Percentiles rank a stretch among this genome's conserved stretches.
phyloP scores from a whole-genome alignment of 2,888 invertebrate genomes.

The Micoletzkya japonica region DNA sequence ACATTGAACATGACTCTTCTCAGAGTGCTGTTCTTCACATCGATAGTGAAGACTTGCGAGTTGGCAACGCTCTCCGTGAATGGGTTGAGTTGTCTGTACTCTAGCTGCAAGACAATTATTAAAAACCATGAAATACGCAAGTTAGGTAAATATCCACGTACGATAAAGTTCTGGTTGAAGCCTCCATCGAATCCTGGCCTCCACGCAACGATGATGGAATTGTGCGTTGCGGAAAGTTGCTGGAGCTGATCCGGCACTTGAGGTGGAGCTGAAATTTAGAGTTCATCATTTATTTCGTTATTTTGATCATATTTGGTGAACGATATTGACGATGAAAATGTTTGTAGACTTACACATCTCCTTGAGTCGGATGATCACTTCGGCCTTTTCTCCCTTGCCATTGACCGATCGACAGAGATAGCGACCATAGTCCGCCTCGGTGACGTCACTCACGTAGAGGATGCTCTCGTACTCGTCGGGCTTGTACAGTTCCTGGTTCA shows the following conservation, averaged over 20 bases:
- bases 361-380: slow-evolving; percentile 48
- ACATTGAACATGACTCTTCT: too few species aligned
- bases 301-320: neutral
- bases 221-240: slow-evolving; percentile 39
- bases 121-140: neutral
- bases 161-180: slow-evolving; percentile 47
- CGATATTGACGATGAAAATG: neutral
- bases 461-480: slow-evolving; percentile 51
- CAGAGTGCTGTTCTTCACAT: slow-evolving; percentile 32
- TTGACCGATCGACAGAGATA: slow-evolving; percentile 83
- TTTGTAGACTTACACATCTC: slow-evolving; percentile 36
- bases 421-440: slow-evolving; percentile 76
- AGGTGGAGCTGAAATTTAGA: slow-evolving; percentile 40
- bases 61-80: slow-evolving; percentile 39
- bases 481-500: slow-evolving; percentile 31
- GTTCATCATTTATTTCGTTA: neutral
- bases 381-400: slow-evolving; percentile 71
- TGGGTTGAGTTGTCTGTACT: slow-evolving; percentile 36
- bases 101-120: neutral
- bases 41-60: slow-evolving; percentile 32
- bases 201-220: slow-evolving; percentile 55
- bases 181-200: slow-evolving; percentile 61
- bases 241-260: slow-evolving; percentile 42
- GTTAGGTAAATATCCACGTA: slow-evolving; percentile 15
- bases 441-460: slow-evolving; percentile 26